Percentiles rank a stretch among this genome's conserved stretches.
Conservation (phyloP, 1,140 invertebrate genomes). For the Bilobella aurantiaca region DNA sequence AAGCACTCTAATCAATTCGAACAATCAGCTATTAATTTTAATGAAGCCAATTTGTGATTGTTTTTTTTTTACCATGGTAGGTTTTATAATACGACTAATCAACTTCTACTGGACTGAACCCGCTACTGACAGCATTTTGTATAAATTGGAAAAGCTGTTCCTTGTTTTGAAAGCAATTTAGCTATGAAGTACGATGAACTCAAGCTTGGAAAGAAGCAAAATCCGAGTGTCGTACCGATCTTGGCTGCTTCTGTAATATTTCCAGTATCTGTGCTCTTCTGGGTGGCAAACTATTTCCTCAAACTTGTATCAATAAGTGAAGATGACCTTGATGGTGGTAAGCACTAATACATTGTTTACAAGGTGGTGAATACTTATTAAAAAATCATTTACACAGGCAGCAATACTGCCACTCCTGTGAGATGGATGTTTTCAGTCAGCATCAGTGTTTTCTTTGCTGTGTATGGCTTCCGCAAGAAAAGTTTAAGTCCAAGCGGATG, state of each 20-base stretch:
- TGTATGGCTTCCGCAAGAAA: conserved; percentile 55
- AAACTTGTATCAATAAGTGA: conserved; percentile 46
- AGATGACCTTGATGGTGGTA: conserved; percentile 31
- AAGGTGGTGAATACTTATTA: background rate
- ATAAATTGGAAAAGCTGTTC: no score
- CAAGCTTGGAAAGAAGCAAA: conserved; percentile 15
- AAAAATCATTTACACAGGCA: conserved; percentile 42
- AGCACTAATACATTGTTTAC: background rate
- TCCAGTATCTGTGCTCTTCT: conserved; percentile 59
- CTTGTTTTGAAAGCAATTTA: no score
- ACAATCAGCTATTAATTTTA: no score
- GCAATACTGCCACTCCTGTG: conserved; percentile 54
- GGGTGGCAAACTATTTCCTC: conserved; percentile 57
- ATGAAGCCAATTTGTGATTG: no score
- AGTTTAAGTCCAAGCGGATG: conserved; percentile 60
- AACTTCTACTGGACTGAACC: no score
- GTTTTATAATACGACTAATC: no score
- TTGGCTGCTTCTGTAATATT: conserved; percentile 54
- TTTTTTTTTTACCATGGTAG: no score
- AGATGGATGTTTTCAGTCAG: conserved; percentile 61
- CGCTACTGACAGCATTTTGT: no score
- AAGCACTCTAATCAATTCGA: no score
- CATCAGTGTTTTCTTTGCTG: conserved; percentile 54
- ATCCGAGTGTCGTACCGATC: conserved; percentile 46
- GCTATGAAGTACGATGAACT: conserved; percentile 30